phyloP scores from a whole-genome alignment of 2,113 vertebrate genomes.

The Lamprotornis superbus region DNA sequence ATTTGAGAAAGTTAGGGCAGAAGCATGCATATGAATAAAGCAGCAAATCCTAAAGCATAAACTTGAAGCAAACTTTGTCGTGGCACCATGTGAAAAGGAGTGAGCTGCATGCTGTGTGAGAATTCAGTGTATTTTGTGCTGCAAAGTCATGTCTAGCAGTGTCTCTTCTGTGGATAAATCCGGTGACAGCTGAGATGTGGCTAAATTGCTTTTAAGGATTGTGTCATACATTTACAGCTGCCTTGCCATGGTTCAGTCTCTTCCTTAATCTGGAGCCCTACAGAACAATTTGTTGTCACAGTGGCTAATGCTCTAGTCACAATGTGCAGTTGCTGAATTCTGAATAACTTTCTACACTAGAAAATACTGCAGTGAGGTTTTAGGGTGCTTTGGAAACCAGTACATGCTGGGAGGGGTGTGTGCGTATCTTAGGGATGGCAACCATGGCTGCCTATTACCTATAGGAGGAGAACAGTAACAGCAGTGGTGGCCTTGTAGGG shows the following conservation, averaged over 20 bases:
- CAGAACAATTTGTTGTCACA: background rate
- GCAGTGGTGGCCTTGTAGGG: background rate
- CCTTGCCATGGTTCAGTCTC: background rate
- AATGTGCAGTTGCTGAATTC: background rate
- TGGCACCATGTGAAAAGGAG: background rate
- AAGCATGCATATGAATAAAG: background rate
- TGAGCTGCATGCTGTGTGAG: background rate
- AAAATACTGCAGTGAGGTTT: background rate
- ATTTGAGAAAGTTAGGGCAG: background rate
- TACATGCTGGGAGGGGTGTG: background rate
- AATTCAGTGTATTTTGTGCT: background rate
- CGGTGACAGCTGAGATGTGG: background rate
- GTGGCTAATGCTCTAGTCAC: background rate
- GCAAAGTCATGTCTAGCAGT: background rate
- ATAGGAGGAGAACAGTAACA: background rate
- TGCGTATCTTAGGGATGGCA: background rate
- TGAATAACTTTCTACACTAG: background rate
- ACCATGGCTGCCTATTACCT: background rate
- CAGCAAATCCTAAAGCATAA: background rate
- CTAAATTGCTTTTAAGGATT: background rate
- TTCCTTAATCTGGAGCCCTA: background rate
- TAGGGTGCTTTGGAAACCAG: background rate
- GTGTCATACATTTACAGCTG: background rate
- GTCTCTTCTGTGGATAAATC: background rate
- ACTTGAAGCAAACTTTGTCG: background rate